phyloP scores from a whole-genome alignment of 2,888 invertebrate genomes.

The Archips xylosteana region DNA sequence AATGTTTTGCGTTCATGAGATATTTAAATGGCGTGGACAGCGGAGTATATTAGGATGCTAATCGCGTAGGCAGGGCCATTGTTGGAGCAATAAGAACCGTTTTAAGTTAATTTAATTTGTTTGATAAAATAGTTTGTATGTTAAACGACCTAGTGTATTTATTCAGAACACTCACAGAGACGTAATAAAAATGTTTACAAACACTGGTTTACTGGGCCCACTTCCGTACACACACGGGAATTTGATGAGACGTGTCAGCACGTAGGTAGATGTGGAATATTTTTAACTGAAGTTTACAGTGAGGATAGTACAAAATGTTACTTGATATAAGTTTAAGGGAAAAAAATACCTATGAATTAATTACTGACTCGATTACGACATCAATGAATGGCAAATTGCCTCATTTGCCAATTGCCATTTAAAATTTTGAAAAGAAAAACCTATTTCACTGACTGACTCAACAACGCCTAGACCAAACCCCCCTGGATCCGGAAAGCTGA shows the following conservation, averaged over 20 bases:
- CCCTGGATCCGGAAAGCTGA: too few relatives aligned
- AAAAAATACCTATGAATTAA: neutral
- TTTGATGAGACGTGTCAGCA: constrained; percentile 6
- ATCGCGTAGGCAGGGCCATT: constrained; percentile 40
- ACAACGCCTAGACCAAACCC: too few relatives aligned
- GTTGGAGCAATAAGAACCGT: constrained; percentile 41
- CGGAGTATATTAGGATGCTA: constrained; percentile 46
- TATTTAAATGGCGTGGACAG: constrained; percentile 36
- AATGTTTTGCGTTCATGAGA: constrained; percentile 23
- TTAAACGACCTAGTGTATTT: constrained; percentile 34
- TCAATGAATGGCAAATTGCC: constrained; percentile 1
- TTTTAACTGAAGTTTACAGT: neutral
- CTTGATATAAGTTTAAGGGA: neutral
- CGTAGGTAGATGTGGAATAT: constrained; percentile 6
- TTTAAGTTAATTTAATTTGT: constrained; percentile 36
- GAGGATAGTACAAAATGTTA: neutral
- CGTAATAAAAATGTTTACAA: constrained; percentile 31
- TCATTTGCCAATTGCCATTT: neutral
- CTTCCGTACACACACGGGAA: constrained; percentile 29
- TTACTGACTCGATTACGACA: neutral
- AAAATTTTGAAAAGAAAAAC: too few relatives aligned
- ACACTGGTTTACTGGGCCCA: constrained; percentile 25
- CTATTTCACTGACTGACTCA: too few relatives aligned
- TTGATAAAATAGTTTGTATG: constrained; percentile 39
- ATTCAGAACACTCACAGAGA: constrained; percentile 26